phyloP scores from a whole-genome alignment of 2,888 invertebrate species.

The Drosophila borborema region DNA sequence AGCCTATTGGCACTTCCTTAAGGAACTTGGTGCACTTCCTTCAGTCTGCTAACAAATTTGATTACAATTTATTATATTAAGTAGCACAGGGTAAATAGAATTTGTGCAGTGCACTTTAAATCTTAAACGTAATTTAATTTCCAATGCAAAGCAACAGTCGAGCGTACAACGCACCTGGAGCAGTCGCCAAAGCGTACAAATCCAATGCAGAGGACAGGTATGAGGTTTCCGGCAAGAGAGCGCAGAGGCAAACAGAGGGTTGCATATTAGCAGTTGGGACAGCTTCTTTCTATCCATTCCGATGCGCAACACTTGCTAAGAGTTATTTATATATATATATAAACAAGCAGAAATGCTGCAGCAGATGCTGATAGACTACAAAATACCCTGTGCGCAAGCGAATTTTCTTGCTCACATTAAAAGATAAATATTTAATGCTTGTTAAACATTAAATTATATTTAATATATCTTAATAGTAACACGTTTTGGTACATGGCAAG shows the following conservation, averaged over 20 bases:
- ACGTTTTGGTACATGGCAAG: too few species aligned
- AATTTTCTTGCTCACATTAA: not conserved
- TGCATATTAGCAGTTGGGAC: conserved; percentile 65
- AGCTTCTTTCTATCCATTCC: conserved; percentile 36
- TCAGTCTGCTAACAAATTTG: conserved; percentile 33
- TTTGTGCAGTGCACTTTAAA: conserved; percentile 63
- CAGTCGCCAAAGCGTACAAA: conserved; percentile 14
- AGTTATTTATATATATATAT: conserved; percentile 59
- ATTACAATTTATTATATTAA: conserved; percentile 63
- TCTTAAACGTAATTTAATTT: conserved; percentile 72
- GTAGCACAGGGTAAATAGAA: conserved; percentile 38
- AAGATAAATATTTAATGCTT: not conserved
- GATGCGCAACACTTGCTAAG: conserved; percentile 65
- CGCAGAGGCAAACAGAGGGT: conserved; percentile 6
- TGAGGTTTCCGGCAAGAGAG: conserved; percentile 4
- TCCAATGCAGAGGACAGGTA: not conserved
- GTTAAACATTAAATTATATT: not conserved
- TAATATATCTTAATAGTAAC: not conserved
- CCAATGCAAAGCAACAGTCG: conserved; percentile 51
- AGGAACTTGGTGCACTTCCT: conserved; percentile 19
- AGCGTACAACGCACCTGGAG: conserved; percentile 51
- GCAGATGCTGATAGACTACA: not conserved
- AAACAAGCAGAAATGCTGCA: conserved; percentile 23
- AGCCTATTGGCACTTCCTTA: conserved; percentile 20
- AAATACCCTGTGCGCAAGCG: conserved; percentile 3